These are phyloP conservation scores for Willisornis vidua DNA, from an alignment of 2,113 vertebrate species.

Conservation along the genomic window DNA sequence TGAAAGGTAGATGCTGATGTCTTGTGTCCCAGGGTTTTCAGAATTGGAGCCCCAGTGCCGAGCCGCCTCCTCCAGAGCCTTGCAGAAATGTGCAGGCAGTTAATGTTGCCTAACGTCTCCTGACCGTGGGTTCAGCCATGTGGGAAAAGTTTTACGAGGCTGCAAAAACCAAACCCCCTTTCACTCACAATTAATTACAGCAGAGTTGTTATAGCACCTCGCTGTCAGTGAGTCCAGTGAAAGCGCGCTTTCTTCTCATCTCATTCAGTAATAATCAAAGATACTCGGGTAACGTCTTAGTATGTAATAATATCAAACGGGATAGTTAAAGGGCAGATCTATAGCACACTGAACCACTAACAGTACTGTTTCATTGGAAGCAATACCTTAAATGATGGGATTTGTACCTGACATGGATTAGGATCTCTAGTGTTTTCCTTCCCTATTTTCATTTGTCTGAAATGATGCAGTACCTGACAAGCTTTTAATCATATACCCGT, in stretches of 20 bases:
- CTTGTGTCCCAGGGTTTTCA: conserved; percentile 85
- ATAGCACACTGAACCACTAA: conserved; percentile 1
- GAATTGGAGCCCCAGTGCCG: conserved; percentile 79
- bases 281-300: conserved; percentile 54
- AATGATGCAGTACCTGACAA: neutral
- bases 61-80: conserved; percentile 75
- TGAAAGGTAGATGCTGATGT: conserved; percentile 92
- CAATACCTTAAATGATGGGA: neutral
- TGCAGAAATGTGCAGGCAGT: conserved; percentile 83
- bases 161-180: conserved; percentile 82
- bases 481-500: conserved; percentile 27
- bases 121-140: conserved; percentile 89
- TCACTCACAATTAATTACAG: conserved; percentile 92
- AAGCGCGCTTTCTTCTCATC: conserved; percentile 78
- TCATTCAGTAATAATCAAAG: conserved; percentile 84
- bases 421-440: neutral
- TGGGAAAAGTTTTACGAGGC: conserved; percentile 88
- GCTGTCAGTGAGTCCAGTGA: conserved; percentile 77
- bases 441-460: conserved; percentile 5
- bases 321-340: conserved; percentile 21
- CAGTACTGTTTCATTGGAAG: conserved; percentile 3
- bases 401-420: neutral
- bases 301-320: conserved; percentile 13
- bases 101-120: conserved; percentile 92
- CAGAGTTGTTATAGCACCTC: conserved; percentile 79